Evolutionary conservation across 2,113 vertebrate genomes (phyloP), one percentile per base, ranked within the genome.

Genomic region (Elephas maximus): DNA sequence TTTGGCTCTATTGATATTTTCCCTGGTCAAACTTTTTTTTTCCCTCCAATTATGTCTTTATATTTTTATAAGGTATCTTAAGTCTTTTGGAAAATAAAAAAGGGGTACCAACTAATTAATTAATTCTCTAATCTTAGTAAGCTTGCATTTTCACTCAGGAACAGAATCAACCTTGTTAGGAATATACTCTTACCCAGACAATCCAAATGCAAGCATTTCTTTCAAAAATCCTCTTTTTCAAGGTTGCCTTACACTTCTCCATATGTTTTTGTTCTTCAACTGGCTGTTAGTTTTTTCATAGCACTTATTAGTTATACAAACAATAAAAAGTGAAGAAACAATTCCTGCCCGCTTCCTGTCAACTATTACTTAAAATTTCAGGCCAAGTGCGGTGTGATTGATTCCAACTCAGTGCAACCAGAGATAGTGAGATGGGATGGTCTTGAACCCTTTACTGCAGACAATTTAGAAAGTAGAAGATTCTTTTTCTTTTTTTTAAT

Each of bases 231-330:
- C 79, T 88, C 10, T 53, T 94, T 93, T 78, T 77, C 28, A 48
- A 87, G 51, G n/a, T 5, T 76, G 85, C 62, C 80, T 71, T 83
- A 45, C 73, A 85, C 20, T 80, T 81, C 60, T 85, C 96, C 97
- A 88, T 95, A 92, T 94, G 97, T 81, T 94, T 98, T 95, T 97
- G 48, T 74, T 98, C 97, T 95, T 94, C 80, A 63, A 94, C 95
- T 93, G 95, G 69, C 90, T 93, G 81, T 93, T 90, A 82, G 73
- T n/a, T 87, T 83, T 83, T 90, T 53, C 79, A 96, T 95, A 88
- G 69, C 63, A 78, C 57, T 95, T 90, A 85, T 74, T 88, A 88
- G 91, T 97, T 95, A 97, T 9, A 91, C 81, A 97, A 95, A 97
- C 94, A 98, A 92, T 65, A 93, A 94, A 96, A 90, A 95, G 60